Percentiles rank a stretch among this genome's conserved stretches.
phyloP scores from a whole-genome alignment of 2,888 invertebrate species.

The Eupelmus urozonus region DNA sequence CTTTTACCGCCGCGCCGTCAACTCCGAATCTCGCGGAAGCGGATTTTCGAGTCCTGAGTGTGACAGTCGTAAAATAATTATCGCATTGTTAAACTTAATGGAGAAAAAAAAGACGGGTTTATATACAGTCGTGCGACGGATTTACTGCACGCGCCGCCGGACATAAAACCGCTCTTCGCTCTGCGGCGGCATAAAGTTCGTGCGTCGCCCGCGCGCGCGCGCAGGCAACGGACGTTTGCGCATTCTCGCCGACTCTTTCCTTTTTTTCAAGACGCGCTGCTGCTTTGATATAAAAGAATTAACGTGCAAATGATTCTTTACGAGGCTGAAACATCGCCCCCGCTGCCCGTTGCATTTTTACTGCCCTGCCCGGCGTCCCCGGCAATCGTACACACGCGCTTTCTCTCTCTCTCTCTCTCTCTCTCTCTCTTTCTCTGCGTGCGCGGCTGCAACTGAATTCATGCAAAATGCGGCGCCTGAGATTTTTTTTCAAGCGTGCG shows the following conservation, averaged over 20 bases:
- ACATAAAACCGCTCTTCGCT: conserved; percentile 49
- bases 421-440: no score
- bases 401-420: no score
- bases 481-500: no score
- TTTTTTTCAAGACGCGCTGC: neutral
- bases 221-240: conserved; percentile 34
- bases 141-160: conserved; percentile 40
- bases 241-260: conserved; percentile 35
- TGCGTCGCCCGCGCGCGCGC: conserved; percentile 31
- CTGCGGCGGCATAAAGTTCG: conserved; percentile 44
- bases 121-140: neutral
- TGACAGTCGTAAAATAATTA: conserved; percentile 59
- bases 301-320: conserved; percentile 46
- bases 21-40: conserved; percentile 10
- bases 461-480: conserved; percentile 1
- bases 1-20: conserved; percentile 28
- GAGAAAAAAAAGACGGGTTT: conserved; percentile 26
- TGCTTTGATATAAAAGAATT: conserved; percentile 39
- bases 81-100: conserved; percentile 51
- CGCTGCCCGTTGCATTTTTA: conserved; percentile 19
- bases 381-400: conserved; percentile 8
- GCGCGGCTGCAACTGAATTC: conserved; percentile 24
- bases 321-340: conserved; percentile 20
- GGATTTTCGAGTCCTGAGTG: conserved; percentile 43
- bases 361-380: no score